Evolutionary conservation across 2,888 invertebrate species (phyloP), one percentile per base, ranked within the genome.

Genomic region (Drosophila neotestacea): DNA sequence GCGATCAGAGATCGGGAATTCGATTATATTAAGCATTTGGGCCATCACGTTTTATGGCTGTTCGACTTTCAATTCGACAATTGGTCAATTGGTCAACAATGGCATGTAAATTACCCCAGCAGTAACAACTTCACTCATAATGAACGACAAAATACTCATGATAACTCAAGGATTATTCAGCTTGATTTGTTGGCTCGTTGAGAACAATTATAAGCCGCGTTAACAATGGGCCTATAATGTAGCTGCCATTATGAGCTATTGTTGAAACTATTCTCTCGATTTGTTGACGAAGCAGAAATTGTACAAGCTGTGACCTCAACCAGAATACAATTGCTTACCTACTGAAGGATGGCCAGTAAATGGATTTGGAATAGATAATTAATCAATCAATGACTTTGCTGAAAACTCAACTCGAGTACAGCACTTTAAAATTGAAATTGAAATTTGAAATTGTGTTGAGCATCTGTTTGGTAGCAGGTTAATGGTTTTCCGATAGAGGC

Each of bases 161-260:
- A 75, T 70, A 66, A 51, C 70, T 80, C 84, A 87, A 87, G 84
- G 84, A 87, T 78, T 80, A 65, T 77, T 75, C 59, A 72, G 62
- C 50, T 73, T 59, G 66, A 54, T 66, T 70, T 58, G 70, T 62
- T 71, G 34, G 27, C 58, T 78, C 63, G 55, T 59, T 59, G 71
- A 85, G 85, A 85, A 87, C 87, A 86, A 84, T 78, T 74, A 70
- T 54, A 66, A 42, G 66, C 44, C 60, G 42, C 46, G 61, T 70
- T 74, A 64, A 77, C 63, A 74, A 77, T 78, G 62, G 61, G 16
- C 51, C 41, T 13, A 58, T 55, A 66, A 64, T 69, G 36, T 58
- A 55, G 42, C 60, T 46, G 54, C 61, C 41, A 77, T 73, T 65
- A 55, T 42, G 13, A n/a, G 16, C 56, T 50, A 76, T 76, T 76